Base-by-base conservation (phyloP, 2,888 invertebrate species). In the Willowsia nigromaculata region DNA sequence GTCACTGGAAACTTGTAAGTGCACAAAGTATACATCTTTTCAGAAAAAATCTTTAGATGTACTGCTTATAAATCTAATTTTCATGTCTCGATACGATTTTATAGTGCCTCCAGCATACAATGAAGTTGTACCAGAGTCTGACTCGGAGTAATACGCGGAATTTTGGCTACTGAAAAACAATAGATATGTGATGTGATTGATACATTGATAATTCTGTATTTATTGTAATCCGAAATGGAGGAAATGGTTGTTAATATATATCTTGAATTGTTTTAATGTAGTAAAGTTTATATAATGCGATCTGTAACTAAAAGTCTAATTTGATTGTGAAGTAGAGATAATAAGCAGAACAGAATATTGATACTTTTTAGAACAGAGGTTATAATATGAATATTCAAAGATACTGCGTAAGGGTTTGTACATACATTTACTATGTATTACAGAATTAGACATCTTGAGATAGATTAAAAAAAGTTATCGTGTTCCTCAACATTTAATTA, bases 71-170 rank as follows among this genome's bases (percentile, higher is more conserved):
- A n/a, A n/a, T 37, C 9, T 30, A 18, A 56, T 53, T 37, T n/a
- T 50, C n/a, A 18, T 18, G 33, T 22, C n/a, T 50, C 7, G 47
- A 18, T n/a, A 47, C 47, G 62, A 33, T n/a, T 15, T 76, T 59
- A 5, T 74, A 87, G 87, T 87, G 71, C 87, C 87, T 27, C 87
- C 87, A 9, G 87, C 87, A 18, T 87, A 87, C 80, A 80, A 81
- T 47, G 87, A 87, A 33, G 87, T 87, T 87, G 87, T 87, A n/a
- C 74, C 59, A 56, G 87, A 87, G 74, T 87, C 87, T 71, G 87
- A 87, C 43, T 87, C 87, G 40, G 87, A 87, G 37, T 87, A 87
- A 81, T 22, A 47, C 22, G 37, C 74, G 27, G 25, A 47, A 76
- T 25, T 76, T 76, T 47, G 47, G 3, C 33, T 30, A 56, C 15